Conservation (phyloP, 2,888 invertebrate species). For the Helicoverpa assulta region DNA sequence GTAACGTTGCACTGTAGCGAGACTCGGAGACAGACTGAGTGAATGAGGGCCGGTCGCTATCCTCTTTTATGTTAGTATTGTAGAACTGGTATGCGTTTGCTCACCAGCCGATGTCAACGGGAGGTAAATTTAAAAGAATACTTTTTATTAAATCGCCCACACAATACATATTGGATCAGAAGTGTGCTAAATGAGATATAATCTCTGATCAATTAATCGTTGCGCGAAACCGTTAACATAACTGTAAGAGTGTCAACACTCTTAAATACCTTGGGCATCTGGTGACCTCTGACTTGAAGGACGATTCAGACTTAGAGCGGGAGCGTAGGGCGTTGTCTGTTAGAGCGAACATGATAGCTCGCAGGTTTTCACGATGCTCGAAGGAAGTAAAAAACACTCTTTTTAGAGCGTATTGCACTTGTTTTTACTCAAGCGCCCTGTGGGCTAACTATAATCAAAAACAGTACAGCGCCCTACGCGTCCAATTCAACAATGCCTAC, state of each 20-base stretch:
- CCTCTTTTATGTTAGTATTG: slow-evolving; percentile 86
- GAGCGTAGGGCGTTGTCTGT: no score
- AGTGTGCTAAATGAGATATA: slow-evolving; percentile 67
- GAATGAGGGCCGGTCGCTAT: slow-evolving; percentile 83
- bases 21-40: slow-evolving; percentile 81
- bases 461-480: no score
- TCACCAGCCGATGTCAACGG: slow-evolving; percentile 73
- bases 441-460: no score
- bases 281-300: no score
- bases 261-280: no score
- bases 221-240: slow-evolving; percentile 66
- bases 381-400: no score
- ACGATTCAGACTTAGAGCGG: no score
- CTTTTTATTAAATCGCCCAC: slow-evolving; percentile 72
- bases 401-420: no score
- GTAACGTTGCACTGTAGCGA: slow-evolving; percentile 73
- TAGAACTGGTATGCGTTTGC: slow-evolving; percentile 82
- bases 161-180: slow-evolving; percentile 61
- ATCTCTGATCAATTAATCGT: slow-evolving; percentile 69
- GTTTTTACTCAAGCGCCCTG: no score
- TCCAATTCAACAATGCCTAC: no score
- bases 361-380: no score
- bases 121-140: slow-evolving; percentile 72
- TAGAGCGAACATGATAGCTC: no score
- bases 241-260: slow-evolving; percentile 61